Evolutionary conservation across 2,888 invertebrate species (phyloP).

Genomic region (Drosophila diplacantha): DNA sequence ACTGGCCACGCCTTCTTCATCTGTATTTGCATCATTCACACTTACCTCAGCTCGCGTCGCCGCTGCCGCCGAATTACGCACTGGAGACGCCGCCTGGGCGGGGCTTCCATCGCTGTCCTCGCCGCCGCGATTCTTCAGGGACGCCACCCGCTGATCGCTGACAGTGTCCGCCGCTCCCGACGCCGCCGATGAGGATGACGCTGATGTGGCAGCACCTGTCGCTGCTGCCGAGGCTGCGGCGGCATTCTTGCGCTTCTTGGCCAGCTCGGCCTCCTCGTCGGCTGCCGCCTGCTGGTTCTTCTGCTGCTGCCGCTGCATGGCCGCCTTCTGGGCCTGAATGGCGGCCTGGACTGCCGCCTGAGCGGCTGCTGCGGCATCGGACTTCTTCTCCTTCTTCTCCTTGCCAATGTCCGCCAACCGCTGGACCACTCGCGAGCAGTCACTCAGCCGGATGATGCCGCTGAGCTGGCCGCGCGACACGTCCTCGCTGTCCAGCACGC

Average conservation of each 20-base stretch:
- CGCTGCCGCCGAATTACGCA: slow-evolving; percentile 83
- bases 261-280: slow-evolving; percentile 92
- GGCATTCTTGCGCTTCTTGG: slow-evolving; percentile 89
- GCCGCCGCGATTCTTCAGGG: slow-evolving; percentile 78
- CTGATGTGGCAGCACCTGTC: slow-evolving; percentile 79
- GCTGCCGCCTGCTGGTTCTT: slow-evolving; percentile 79
- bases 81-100: slow-evolving; percentile 80
- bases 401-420: slow-evolving; percentile 89
- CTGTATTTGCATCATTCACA: slow-evolving; percentile 77
- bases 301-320: slow-evolving; percentile 79
- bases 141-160: slow-evolving; percentile 78
- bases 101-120: slow-evolving; percentile 81
- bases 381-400: slow-evolving; percentile 87
- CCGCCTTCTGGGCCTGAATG: slow-evolving; percentile 80
- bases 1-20: slow-evolving; percentile 61
- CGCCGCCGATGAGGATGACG: slow-evolving; percentile 63
- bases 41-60: slow-evolving; percentile 88
- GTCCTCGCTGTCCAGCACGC: slow-evolving; percentile 92
- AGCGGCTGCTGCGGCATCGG: slow-evolving; percentile 81
- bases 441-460: slow-evolving; percentile 91
- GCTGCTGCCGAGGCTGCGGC: slow-evolving; percentile 77
- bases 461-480: slow-evolving; percentile 91
- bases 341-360: slow-evolving; percentile 78
- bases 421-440: slow-evolving; percentile 93
- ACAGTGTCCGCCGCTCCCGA: slow-evolving; percentile 33